These are phyloP conservation scores for Aphidius gifuensis DNA, from an alignment of 1,140 invertebrate species.

Conservation along the genomic window DNA sequence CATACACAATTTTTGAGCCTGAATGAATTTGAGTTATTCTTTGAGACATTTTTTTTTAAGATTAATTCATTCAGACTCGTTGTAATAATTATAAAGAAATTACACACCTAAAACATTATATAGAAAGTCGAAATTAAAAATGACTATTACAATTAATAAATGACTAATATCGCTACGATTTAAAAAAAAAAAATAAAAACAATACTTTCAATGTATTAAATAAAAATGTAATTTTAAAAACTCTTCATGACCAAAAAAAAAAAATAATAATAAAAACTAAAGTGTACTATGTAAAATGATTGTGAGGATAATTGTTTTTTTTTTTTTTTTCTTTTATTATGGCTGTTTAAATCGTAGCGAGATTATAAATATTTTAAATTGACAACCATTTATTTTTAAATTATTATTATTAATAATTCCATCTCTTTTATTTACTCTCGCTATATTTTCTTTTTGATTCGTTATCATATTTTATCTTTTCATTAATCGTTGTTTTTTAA, in stretches of 20 bases:
- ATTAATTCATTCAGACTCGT: too few species aligned
- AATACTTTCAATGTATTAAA: neutral
- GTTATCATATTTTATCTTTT: constrained; percentile 16
- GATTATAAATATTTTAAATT: constrained; percentile 17
- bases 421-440: constrained; percentile 6
- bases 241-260: constrained; percentile 5
- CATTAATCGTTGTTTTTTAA: constrained; percentile 2
- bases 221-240: neutral
- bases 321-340: neutral
- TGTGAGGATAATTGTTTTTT: neutral
- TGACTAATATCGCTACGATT: constrained; percentile 24
- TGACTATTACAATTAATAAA: constrained; percentile 27
- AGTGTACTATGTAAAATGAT: too few species aligned
- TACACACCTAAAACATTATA: constrained; percentile 19
- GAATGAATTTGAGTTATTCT: neutral
- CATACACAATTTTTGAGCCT: neutral
- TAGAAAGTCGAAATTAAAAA: constrained; percentile 25
- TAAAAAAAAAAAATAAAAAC: too few species aligned
- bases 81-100: neutral
- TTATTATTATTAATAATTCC: neutral
- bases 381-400: too few species aligned
- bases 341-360: constrained; percentile 13
- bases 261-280: constrained; percentile 5
- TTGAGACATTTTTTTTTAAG: neutral
- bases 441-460: constrained; percentile 2